Conservation (phyloP, 2,888 invertebrate genomes). For the Schizaphis graminum region DNA sequence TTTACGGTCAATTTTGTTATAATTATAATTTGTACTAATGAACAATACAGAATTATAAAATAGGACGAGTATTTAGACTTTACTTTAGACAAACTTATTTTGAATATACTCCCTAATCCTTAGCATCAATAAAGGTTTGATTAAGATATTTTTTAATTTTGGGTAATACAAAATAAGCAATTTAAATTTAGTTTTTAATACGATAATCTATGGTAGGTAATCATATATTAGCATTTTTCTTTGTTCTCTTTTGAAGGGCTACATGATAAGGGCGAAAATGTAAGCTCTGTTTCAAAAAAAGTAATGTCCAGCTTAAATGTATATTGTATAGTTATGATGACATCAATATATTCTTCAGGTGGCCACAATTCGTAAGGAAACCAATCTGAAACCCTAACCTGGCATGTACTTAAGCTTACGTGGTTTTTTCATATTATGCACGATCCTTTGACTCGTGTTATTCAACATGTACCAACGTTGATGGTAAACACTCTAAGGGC, state of each 20-base stretch:
- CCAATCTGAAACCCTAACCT: not conserved
- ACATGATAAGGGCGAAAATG: not conserved
- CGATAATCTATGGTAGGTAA: no score
- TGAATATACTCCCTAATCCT: no score
- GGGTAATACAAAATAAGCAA: no score
- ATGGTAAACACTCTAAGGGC: not conserved
- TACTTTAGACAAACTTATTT: no score
- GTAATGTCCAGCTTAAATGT: not conserved
- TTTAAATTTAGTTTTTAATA: no score
- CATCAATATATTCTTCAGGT: not conserved
- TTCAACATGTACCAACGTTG: not conserved
- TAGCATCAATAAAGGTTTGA: no score
- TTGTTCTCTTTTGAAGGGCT: not conserved
- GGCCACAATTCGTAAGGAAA: not conserved
- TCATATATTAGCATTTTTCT: no score
- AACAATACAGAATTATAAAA: no score
- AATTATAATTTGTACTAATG: no score
- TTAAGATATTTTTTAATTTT: no score
- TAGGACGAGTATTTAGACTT: no score
- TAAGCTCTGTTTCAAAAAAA: not conserved
- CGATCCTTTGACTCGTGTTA: not conserved
- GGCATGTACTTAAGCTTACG: not conserved
- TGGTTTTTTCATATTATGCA: not conserved
- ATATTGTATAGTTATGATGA: not conserved
- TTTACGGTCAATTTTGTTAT: no score